phyloP scores from a whole-genome alignment of 1,140 invertebrate genomes.

The Caenorhabditis inopinata region DNA sequence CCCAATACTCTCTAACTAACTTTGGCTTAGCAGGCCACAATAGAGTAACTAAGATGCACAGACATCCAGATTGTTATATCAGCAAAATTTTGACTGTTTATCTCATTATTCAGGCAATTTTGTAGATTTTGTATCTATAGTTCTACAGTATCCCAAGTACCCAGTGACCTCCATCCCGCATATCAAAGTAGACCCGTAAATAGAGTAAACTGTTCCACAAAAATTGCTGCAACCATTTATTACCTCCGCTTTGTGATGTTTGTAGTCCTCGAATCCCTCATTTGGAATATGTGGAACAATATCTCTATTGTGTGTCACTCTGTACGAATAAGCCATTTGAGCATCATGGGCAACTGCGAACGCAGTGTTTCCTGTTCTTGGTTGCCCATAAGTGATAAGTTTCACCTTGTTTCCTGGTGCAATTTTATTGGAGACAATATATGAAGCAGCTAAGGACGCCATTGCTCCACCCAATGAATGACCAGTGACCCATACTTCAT shows the following conservation, averaged over 20 bases:
- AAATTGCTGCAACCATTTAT: too few relatives aligned
- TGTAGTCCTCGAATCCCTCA: constrained; percentile 51
- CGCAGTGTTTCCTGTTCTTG: constrained; percentile 38
- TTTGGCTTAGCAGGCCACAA: too few relatives aligned
- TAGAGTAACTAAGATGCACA: too few relatives aligned
- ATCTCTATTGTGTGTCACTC: constrained; percentile 54
- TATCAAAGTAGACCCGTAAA: too few relatives aligned
- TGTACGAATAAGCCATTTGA: constrained; percentile 47
- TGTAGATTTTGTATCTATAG: too few relatives aligned
- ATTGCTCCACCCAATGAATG: constrained; percentile 51
- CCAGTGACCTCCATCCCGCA: too few relatives aligned
- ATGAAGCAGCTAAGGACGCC: constrained; percentile 45
- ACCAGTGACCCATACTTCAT: constrained; percentile 47
- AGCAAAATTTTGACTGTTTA: too few relatives aligned
- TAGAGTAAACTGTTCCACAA: too few relatives aligned
- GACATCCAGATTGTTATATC: too few relatives aligned
- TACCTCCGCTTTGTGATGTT: constrained; percentile 49
- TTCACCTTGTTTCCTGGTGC: constrained; percentile 34
- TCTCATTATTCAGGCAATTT: too few relatives aligned
- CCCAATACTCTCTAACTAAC: too few relatives aligned
- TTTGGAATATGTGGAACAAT: constrained; percentile 54
- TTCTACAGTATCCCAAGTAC: too few relatives aligned
- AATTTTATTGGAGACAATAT: constrained; percentile 29
- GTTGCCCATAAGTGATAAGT: constrained; percentile 51
- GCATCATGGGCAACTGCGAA: constrained; percentile 45